Conservation (phyloP, 1,140 invertebrate genomes). For the Magallana ariakensis region DNA sequence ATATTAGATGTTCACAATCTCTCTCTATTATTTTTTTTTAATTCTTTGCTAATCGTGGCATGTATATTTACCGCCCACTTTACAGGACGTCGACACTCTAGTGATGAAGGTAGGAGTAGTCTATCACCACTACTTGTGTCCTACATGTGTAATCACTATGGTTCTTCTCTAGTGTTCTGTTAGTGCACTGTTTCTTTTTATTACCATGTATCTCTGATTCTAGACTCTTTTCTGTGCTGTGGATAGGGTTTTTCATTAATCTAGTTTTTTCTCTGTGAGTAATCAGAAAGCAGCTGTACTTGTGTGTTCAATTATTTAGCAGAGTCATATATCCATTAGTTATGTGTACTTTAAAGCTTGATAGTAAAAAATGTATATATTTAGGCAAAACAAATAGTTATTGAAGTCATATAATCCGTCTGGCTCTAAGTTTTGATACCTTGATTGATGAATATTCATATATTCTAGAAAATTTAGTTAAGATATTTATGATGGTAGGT, state of each 20-base stretch:
- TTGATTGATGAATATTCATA: too few species aligned
- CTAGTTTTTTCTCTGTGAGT: neutral
- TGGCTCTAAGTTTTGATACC: too few species aligned
- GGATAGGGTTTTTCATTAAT: neutral
- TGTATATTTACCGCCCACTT: slow-evolving; percentile 48
- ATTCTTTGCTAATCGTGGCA: slow-evolving; percentile 50
- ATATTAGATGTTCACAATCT: slow-evolving; percentile 28
- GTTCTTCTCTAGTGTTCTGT: slow-evolving; percentile 12
- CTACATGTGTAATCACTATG: slow-evolving; percentile 8
- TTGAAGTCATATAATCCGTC: too few species aligned
- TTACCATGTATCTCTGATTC: neutral
- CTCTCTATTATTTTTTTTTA: neutral
- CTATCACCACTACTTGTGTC: slow-evolving; percentile 6
- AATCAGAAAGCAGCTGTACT: neutral
- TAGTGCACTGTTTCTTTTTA: neutral
- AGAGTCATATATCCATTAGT: too few species aligned
- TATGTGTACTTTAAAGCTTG: neutral
- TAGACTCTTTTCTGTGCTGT: neutral
- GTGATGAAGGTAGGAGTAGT: slow-evolving; percentile 63
- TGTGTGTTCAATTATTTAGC: too few species aligned
- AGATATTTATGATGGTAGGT: too few species aligned
- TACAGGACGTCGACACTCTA: slow-evolving; percentile 59
- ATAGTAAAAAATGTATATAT: neutral
- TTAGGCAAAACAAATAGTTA: too few species aligned
- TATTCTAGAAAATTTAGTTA: too few species aligned